Evolutionary conservation across 2,113 vertebrate species (phyloP), one percentile per base, ranked within the genome.

Genomic region (Macroglossus sobrinus): DNA sequence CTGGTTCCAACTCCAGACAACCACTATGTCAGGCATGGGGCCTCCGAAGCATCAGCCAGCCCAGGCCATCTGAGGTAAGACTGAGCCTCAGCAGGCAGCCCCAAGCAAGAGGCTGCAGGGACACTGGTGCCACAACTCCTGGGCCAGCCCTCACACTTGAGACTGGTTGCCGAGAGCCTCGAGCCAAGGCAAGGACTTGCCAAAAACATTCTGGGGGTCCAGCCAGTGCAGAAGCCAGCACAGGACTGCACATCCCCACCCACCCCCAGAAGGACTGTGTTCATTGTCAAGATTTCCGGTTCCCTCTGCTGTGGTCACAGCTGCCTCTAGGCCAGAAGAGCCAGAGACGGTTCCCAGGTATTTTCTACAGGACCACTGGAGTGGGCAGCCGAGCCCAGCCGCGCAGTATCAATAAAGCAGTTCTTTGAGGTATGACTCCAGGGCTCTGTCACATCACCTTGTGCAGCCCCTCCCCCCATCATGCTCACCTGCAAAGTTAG

Each of bases 361-460:
- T 98, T 98, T 98, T 98, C 97, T 98, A 98, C 98, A 98, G 98
- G 98, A 98, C 98, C 98, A 98, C 95, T 97, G 0, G 0, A 95
- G 97, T 88, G 95, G 97, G 98, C 98, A 97, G 94, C 92, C 2
- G 30, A 69, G 96, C 93, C 93, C 93, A 84, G 97, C 11, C 0
- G 98, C 94, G 94, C 94, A 66, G 90, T 98, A 98, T 98, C 97
- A 99, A 99, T 99, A 99, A 99, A 99, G 96, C 96, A 95, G 97
- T 98, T 98, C 96, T 99, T 98, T 98, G 84, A 98, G 97, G 97
- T 93, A 18, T 35, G 93, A 35, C 75, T 96, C 92, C 74, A 78
- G 38, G 75, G 94, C 93, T 98, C 63, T 75, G 3, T 97, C 38
- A 87, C 78, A 80, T 72, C 45, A 71, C 81, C 64, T 74, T 22